phyloP scores from a whole-genome alignment of 1,140 invertebrate genomes.

The Caenorhabditis inopinata region DNA sequence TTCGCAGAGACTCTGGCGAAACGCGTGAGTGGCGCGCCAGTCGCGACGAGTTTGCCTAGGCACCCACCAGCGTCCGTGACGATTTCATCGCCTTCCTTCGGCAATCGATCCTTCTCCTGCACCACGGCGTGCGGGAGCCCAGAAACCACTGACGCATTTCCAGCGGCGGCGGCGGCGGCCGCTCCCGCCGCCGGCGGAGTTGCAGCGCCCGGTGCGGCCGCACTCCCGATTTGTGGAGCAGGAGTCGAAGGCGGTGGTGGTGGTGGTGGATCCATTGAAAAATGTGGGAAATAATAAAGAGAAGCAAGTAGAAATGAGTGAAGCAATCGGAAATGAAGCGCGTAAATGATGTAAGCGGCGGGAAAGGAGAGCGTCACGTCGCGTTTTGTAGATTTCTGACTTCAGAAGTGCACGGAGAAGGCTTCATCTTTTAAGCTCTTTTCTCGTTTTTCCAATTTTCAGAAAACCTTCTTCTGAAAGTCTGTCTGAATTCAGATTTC shows the following conservation, averaged over 20 bases:
- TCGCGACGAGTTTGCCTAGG: background rate
- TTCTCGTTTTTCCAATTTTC: no score
- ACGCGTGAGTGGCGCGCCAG: no score
- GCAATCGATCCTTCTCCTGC: constrained; percentile 40
- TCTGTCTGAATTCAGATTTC: no score
- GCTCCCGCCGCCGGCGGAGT: background rate
- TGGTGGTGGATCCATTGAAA: background rate
- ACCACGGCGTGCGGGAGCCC: background rate
- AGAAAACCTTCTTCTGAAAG: no score
- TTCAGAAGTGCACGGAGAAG: no score
- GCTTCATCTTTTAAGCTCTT: no score
- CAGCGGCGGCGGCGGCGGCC: background rate
- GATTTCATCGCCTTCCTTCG: constrained; percentile 32
- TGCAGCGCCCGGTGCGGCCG: no score
- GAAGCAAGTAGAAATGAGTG: no score
- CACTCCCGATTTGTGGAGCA: background rate
- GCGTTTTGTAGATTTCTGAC: no score
- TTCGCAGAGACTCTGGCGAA: no score
- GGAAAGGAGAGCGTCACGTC: no score
- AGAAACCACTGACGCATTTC: background rate
- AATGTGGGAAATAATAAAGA: background rate
- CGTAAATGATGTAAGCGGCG: no score
- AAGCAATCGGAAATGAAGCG: background rate
- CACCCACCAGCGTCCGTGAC: background rate
- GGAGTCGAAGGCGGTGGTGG: background rate